These are phyloP conservation scores for Etheostoma perlongum DNA, from an alignment of 2,797 vertebrate genomes.

Conservation along the genomic window DNA sequence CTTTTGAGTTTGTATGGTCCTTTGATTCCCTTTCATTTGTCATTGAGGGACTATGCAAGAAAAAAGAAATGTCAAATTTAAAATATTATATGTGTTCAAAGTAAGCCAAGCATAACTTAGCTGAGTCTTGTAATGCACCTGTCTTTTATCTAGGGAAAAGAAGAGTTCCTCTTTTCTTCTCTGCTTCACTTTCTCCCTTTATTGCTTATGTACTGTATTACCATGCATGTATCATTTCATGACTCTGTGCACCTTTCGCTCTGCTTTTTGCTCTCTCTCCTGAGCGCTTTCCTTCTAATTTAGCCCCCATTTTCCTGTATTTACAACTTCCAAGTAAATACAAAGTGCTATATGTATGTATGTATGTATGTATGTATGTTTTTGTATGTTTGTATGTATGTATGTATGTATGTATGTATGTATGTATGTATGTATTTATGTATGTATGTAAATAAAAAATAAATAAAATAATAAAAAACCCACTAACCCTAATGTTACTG, in stretches of 20 bases:
- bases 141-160: constrained; percentile 62
- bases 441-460: too few relatives aligned
- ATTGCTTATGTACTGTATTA: constrained; percentile 71
- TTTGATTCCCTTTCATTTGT: constrained; percentile 60
- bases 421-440: constrained; percentile 11
- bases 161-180: constrained; percentile 40
- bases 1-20: constrained; percentile 21
- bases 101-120: constrained; percentile 54
- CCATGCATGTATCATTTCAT: constrained; percentile 65
- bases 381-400: too few relatives aligned
- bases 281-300: constrained; percentile 39
- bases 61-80: constrained; percentile 47
- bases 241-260: constrained; percentile 52
- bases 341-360: too few relatives aligned
- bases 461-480: constrained; percentile 2
- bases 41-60: constrained; percentile 34
- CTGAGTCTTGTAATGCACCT: constrained; percentile 46
- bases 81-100: constrained; percentile 62
- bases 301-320: constrained; percentile 21
- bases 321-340: constrained; percentile 13
- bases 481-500: not conserved
- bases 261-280: constrained; percentile 45
- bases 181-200: constrained; percentile 47
- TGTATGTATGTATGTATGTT: too few relatives aligned
- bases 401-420: not conserved